A percentile compares a stretch with the other conserved stretches of the same genome.
Conservation (phyloP, 2,113 vertebrate species). For the Charadrius vociferus region DNA sequence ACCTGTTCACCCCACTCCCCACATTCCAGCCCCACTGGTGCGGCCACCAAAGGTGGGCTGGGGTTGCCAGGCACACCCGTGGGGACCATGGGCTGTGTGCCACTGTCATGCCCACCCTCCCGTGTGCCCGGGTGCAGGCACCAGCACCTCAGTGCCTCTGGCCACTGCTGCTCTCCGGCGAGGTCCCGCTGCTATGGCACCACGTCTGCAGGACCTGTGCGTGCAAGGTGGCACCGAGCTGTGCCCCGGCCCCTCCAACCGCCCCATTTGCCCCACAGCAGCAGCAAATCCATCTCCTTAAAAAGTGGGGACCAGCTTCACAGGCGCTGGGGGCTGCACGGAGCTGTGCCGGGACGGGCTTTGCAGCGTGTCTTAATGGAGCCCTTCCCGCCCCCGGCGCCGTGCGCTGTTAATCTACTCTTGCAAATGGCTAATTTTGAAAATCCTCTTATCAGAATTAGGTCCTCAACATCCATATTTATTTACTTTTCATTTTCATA, state of each 20-base stretch:
- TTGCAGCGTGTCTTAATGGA: constrained; percentile 38
- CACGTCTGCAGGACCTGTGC: accelerated
- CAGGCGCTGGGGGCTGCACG: neutral
- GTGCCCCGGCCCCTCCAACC: neutral
- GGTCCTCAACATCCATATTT: constrained; percentile 78
- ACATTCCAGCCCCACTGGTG: neutral
- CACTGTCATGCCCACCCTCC: neutral
- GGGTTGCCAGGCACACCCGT: neutral
- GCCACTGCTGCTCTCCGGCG: accelerated
- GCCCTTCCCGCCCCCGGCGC: constrained; percentile 43
- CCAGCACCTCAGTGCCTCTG: neutral
- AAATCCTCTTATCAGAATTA: constrained; percentile 83
- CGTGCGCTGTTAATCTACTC: constrained; percentile 69
- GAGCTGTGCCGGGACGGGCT: neutral
- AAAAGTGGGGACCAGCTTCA: neutral
- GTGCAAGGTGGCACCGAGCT: accelerated
- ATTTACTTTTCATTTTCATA: constrained; percentile 79
- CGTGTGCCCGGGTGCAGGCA: accelerated
- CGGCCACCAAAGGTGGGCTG: neutral
- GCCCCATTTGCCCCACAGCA: neutral
- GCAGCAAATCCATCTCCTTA: constrained; percentile 51
- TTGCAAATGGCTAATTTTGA: constrained; percentile 81
- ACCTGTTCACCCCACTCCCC: accelerated
- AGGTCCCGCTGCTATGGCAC: neutral
- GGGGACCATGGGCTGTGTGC: neutral